Evolutionary conservation across 1,140 invertebrate species (phyloP), one percentile per base, ranked within the genome.

Genomic region (Drosophila serrata): DNA sequence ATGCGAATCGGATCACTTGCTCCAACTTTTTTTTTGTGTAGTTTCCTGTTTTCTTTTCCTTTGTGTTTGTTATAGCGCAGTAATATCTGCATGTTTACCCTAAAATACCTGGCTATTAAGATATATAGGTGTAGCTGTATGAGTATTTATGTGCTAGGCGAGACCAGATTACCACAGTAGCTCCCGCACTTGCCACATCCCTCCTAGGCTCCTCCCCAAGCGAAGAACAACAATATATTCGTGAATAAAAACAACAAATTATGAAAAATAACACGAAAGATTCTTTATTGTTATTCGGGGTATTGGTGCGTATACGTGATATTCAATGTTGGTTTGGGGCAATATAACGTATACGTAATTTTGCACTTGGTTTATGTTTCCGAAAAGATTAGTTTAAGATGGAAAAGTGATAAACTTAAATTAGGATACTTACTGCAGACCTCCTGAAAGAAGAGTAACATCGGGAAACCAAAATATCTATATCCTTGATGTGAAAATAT

Each of bases 161-260:
- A 48, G 33, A 29, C 15, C 37, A 13, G 46, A 29, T n/a, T n/a
- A n/a, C n/a, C n/a, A n/a, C n/a, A n/a, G 56, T 27, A 53, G 56
- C 57, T 19, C 19, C 33, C 67, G 43, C 67, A 69, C 48, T 37
- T 15, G 35, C 49, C 67, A 29, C 39, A 45, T n/a, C 12, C 15
- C 43, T 39, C 43, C 19, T 55, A 55, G 51, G 51, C 51, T 33
- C 61, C 61, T 49, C 17, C 45, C 43, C 61, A 40, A 37, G 58
- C 37, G 53, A 60, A 35, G 27, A 65, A 60, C 37, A 59, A 22
- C 69, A 73, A 59, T 73, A 73, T 73, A 73, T 73, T 73, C 69
- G 69, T 72, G 67, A 72, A 72, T 70, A 72, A 72, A 72, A 70
- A 70, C 29, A 58, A 59, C 22, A 22, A 39, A 39, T 7, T 72